These are phyloP conservation scores for Bombus huntii DNA, from an alignment of 1,140 invertebrate genomes.

Conservation along the genomic window DNA sequence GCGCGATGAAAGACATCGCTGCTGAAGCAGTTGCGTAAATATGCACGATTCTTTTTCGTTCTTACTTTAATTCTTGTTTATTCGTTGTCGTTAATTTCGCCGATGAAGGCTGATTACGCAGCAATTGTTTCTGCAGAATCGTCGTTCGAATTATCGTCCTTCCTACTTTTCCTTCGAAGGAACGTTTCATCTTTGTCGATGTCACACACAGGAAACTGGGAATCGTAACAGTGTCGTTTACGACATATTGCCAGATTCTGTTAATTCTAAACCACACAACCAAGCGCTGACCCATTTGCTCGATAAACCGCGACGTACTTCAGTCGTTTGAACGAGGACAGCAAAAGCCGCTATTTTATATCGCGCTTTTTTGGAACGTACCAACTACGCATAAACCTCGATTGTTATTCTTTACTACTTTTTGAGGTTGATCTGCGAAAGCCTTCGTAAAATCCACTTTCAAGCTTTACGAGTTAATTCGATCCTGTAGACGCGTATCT, in stretches of 20 bases:
- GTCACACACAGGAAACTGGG: too few species aligned
- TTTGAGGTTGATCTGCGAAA: not conserved
- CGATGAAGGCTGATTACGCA: not conserved
- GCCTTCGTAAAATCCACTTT: constrained; percentile 15
- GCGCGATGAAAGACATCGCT: too few species aligned
- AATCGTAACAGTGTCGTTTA: not conserved
- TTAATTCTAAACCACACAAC: not conserved
- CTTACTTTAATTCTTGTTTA: too few species aligned
- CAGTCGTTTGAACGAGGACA: not conserved
- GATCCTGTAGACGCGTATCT: not conserved
- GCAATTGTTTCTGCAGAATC: not conserved
- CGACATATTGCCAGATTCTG: not conserved
- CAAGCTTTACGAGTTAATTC: constrained; percentile 32
- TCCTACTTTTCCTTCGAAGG: not conserved
- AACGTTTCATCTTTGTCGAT: too few species aligned
- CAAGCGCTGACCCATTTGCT: not conserved
- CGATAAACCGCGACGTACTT: constrained; percentile 1
- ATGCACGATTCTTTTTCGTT: too few species aligned
- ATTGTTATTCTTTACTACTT: constrained; percentile 41
- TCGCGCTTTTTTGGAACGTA: not conserved
- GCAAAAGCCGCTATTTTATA: not conserved
- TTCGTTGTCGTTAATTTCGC: not conserved
- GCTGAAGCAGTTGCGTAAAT: too few species aligned
- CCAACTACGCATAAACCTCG: not conserved
- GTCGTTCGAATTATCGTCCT: too few species aligned